A percentile compares a stretch with the other conserved stretches of the same genome.
These are phyloP conservation scores for Rotaria macrura DNA, from an alignment of 2,888 invertebrate genomes.

Conservation along the genomic window DNA sequence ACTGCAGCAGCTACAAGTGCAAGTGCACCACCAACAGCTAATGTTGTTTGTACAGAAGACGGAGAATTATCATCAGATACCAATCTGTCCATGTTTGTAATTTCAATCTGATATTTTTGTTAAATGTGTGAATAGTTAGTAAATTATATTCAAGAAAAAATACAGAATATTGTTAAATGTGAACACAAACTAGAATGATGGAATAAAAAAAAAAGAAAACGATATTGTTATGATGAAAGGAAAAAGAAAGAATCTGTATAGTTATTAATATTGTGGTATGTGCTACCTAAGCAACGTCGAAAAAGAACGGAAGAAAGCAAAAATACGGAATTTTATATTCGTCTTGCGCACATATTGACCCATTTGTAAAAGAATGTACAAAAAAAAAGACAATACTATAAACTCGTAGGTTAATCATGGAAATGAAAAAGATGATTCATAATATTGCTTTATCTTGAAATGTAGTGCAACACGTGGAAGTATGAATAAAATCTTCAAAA, in stretches of 20 bases:
- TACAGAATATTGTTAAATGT: background rate
- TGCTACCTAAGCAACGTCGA: background rate
- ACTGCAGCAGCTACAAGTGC: background rate
- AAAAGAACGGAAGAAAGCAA: background rate
- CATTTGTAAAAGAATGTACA: background rate
- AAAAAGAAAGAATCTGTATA: background rate
- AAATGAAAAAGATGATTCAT: background rate
- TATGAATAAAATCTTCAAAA: background rate
- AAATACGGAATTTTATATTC: background rate
- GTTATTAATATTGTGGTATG: background rate
- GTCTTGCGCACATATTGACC: background rate
- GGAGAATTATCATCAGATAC: background rate
- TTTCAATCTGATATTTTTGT: background rate
- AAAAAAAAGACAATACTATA: background rate
- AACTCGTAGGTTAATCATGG: background rate
- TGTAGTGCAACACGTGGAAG: background rate
- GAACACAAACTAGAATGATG: background rate
- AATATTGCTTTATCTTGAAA: background rate
- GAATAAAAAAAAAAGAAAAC: background rate
- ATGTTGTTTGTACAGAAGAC: background rate
- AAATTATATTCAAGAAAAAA: background rate
- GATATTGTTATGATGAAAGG: background rate
- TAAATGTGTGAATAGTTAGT: background rate
- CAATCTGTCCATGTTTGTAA: background rate
- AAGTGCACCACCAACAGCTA: conserved; percentile 1